Conservation (phyloP, 2,797 vertebrate species). For the Sebastes steindachneri region DNA sequence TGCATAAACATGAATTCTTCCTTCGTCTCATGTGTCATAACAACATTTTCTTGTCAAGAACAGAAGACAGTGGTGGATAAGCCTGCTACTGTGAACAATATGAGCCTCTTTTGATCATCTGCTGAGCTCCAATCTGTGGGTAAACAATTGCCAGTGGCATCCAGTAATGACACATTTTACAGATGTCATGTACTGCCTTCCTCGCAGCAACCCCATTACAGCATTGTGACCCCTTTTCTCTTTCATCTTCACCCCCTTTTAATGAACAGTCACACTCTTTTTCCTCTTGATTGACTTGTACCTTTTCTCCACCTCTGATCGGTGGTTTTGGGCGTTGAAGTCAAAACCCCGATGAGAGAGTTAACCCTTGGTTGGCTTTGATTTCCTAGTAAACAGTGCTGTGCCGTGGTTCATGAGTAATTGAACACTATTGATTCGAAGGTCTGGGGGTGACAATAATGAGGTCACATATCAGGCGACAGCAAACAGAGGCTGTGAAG, state of each 20-base stretch:
- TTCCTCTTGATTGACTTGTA: conserved; percentile 65
- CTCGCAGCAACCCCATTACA: conserved; percentile 68
- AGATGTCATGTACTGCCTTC: conserved; percentile 59
- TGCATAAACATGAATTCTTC: conserved; percentile 24
- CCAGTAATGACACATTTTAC: conserved; percentile 78
- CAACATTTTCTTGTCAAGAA: conserved; percentile 40
- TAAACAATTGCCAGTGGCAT: conserved; percentile 74
- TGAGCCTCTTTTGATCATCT: conserved; percentile 71
- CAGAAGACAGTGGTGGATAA: conserved; percentile 28
- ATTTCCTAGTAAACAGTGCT: conserved; percentile 58
- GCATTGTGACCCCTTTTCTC: conserved; percentile 59
- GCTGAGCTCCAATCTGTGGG: conserved; percentile 55
- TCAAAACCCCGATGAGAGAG: conserved; percentile 51
- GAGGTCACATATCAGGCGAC: conserved; percentile 76
- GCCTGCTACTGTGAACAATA: conserved; percentile 32
- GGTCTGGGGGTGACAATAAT: conserved; percentile 80
- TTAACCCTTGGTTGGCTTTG: conserved; percentile 62
- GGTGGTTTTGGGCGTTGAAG: conserved; percentile 25
- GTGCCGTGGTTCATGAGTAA: conserved; percentile 77
- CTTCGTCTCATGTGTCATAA: conserved; percentile 24
- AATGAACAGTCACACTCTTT: conserved; percentile 69
- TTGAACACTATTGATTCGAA: conserved; percentile 80
- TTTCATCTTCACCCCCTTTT: conserved; percentile 75
- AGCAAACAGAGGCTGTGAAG: conserved; percentile 70
- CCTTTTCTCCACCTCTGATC: conserved; percentile 18